Percentiles rank a stretch among this genome's conserved stretches.
phyloP scores from a whole-genome alignment of 2,113 vertebrate species.

The Boulengeromyrus knoepffleri region DNA sequence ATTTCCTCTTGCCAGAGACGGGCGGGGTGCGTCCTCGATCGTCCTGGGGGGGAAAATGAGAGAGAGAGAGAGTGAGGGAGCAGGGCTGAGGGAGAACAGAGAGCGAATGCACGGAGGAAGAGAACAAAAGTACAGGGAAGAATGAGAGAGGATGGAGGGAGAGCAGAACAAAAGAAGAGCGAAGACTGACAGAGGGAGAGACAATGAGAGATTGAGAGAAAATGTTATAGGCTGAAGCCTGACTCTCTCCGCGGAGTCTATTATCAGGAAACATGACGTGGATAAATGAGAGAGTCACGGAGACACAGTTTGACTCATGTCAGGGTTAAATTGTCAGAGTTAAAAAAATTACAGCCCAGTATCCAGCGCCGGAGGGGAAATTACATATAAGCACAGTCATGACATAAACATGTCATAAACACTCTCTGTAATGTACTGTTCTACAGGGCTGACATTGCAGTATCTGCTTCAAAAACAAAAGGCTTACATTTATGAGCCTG shows the following conservation, averaged over 20 bases:
- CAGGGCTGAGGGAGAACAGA: background rate
- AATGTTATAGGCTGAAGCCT: background rate
- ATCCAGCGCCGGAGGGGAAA: background rate
- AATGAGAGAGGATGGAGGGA: background rate
- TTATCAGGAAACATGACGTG: background rate
- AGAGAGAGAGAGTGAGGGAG: background rate
- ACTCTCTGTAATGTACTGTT: background rate
- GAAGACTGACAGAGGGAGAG: background rate
- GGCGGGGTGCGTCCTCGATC: conserved; percentile 33
- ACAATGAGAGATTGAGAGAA: background rate
- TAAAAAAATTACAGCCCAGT: background rate
- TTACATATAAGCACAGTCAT: background rate
- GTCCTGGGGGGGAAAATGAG: background rate
- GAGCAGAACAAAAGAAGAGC: background rate
- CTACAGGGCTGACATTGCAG: background rate
- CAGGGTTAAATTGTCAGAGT: background rate
- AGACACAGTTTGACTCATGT: background rate
- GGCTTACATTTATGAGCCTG: background rate
- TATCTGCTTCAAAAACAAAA: background rate
- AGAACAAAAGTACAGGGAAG: background rate
- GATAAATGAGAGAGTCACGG: background rate
- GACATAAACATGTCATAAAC: background rate
- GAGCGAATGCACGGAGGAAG: background rate
- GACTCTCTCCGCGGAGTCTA: background rate
- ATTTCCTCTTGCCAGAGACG: conserved; percentile 45